A percentile compares a stretch with the other conserved stretches of the same genome.
Conservation (phyloP, 2,113 vertebrate genomes). For the Syngnathoides biaculeatus region DNA sequence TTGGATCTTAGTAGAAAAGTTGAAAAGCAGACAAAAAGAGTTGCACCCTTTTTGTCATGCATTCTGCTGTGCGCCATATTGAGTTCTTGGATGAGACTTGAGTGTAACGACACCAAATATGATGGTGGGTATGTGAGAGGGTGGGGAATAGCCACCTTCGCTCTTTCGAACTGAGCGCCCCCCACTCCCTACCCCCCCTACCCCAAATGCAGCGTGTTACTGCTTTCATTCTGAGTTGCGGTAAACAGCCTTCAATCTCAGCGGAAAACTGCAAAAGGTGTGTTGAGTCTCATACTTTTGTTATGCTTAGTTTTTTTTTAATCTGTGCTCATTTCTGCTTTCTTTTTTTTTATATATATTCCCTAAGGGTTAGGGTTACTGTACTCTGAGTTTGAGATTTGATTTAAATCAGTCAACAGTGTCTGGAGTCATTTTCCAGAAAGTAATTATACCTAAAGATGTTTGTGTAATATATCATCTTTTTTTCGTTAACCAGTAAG, state of each 20-base stretch:
- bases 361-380: no score
- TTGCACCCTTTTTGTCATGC: constrained; percentile 14
- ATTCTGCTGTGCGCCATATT: constrained; percentile 13
- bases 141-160: constrained; percentile 56
- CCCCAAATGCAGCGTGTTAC: constrained; percentile 44
- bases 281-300: constrained; percentile 36
- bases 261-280: constrained; percentile 43
- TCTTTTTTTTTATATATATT: no score
- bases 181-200: constrained; percentile 17
- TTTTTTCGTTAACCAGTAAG: constrained; percentile 21
- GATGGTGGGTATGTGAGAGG: constrained; percentile 35
- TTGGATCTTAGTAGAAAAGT: constrained; percentile 6
- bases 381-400: not conserved
- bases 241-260: constrained; percentile 32
- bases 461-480: constrained; percentile 12
- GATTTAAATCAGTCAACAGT: not conserved
- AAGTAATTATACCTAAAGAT: constrained; percentile 6
- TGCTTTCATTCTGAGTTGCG: constrained; percentile 33
- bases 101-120: constrained; percentile 53
- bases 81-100: constrained; percentile 29
- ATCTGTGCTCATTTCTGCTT: not conserved
- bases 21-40: constrained; percentile 10
- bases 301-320: constrained; percentile 3
- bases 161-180: constrained; percentile 19
- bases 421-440: not conserved